Base-by-base conservation (phyloP, 2,888 invertebrate species). In the Netelia fuscicornis region DNA sequence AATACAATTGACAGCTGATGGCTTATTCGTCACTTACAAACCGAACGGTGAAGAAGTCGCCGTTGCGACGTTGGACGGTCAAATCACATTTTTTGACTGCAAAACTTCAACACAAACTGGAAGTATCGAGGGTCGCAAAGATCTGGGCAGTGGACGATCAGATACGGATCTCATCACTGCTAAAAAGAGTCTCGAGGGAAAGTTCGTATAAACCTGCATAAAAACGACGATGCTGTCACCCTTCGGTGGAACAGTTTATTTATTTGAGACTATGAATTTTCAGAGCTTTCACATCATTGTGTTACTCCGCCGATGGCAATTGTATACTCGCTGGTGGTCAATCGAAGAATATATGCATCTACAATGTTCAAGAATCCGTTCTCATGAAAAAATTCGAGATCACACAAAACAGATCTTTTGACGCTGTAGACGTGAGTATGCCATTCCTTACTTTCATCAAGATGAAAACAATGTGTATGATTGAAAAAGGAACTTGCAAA, bases 11-110 rank as follows among this genome's bases (percentile, higher is more conserved):
- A 94, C 95, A 0, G 95, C 97, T 0, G 99, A 99, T 94, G 98
- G 97, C 0, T 94, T 98, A 58, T 97, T 96, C 87, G 97, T 99
- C 0, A 95, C 96, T 0, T 98, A 98, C 92, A 96, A 97, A 89
- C 99, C 99, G 0, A 97, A 98, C 92, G 99, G 99, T 0, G 96
- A 97, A 90, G 97, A 99, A 95, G 95, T 99, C 20, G 99, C 99
- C 0, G 98, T 98, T 0, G 97, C 98, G 0, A 98, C 98, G 0
- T 94, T 99, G 20, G 97, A 98, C 93, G 98, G 98, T 0, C 96
- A 96, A 89, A 97, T 99, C 88, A 95, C 96, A 0, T 96, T 98
- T 89, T 98, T 98, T 92, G 96, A 98, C 92, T 94, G 96, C 0
- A 96, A 95, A 86, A 96, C 96, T 0, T 95, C 96, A 0, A 94